Percentiles rank a stretch among this genome's conserved stretches.
These are phyloP conservation scores for Helicoverpa assulta DNA, from an alignment of 2,888 invertebrate species.

Conservation along the genomic window DNA sequence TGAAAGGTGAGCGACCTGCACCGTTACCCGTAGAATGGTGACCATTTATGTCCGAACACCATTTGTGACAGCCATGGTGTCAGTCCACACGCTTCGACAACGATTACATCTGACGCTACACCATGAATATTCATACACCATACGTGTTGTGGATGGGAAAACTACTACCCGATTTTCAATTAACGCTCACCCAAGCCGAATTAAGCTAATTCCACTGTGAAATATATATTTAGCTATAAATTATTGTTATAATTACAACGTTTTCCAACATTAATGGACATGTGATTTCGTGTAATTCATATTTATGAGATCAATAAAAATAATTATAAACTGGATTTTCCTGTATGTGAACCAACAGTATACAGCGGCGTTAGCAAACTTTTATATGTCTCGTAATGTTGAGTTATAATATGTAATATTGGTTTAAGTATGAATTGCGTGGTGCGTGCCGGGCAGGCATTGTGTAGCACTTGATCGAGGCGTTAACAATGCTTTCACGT, in stretches of 20 bases:
- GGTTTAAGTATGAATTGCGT: slow-evolving; percentile 35
- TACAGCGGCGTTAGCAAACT: slow-evolving; percentile 26
- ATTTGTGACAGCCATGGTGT: slow-evolving; percentile 61
- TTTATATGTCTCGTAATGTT: slow-evolving; percentile 14
- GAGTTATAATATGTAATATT: slow-evolving; percentile 7
- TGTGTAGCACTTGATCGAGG: slow-evolving; percentile 51
- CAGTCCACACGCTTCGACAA: slow-evolving; percentile 70
- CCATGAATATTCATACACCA: slow-evolving; percentile 78
- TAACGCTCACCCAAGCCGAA: slow-evolving; percentile 32
- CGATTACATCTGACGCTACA: slow-evolving; percentile 78
- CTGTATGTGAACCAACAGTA: slow-evolving; percentile 39
- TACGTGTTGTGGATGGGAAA: slow-evolving; percentile 69
- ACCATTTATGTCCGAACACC: slow-evolving; percentile 74
- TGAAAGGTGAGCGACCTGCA: slow-evolving; percentile 86
- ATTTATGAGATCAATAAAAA: slow-evolving; percentile 56
- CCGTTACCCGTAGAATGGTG: slow-evolving; percentile 82
- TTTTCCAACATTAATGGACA: slow-evolving; percentile 56
- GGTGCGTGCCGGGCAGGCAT: slow-evolving; percentile 32
- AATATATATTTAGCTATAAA: slow-evolving; percentile 56
- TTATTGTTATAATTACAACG: slow-evolving; percentile 57
- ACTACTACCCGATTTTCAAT: slow-evolving; percentile 46
- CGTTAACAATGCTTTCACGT: slow-evolving; percentile 83
- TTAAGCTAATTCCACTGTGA: slow-evolving; percentile 41
- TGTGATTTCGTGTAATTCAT: slow-evolving; percentile 54
- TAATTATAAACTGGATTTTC: slow-evolving; percentile 60